These are phyloP conservation scores for Terebella lapidaria DNA, from an alignment of 2,888 invertebrate genomes.

Conservation along the genomic window DNA sequence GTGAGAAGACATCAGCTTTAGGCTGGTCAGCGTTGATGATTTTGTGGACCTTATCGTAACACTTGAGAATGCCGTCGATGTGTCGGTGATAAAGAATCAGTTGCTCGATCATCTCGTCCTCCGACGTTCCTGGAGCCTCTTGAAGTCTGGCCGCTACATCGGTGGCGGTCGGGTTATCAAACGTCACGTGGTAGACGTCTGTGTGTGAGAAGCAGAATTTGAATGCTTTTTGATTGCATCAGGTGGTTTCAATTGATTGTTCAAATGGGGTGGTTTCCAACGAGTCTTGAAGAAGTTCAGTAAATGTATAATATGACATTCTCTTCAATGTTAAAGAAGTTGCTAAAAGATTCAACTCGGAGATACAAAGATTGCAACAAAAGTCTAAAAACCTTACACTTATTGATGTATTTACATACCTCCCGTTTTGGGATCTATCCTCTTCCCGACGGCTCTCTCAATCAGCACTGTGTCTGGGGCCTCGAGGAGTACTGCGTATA, in stretches of 20 bases:
- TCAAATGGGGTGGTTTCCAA: too few relatives aligned
- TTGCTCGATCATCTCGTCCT: conserved; percentile 43
- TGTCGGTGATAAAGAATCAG: conserved; percentile 45
- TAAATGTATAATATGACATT: too few relatives aligned
- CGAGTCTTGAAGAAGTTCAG: too few relatives aligned
- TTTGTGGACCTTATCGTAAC: conserved; percentile 36
- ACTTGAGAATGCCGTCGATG: conserved; percentile 40
- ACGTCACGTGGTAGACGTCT: conserved; percentile 53
- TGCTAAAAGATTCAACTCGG: too few relatives aligned
- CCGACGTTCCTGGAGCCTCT: conserved; percentile 37
- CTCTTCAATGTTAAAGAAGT: too few relatives aligned
- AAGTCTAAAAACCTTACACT: too few relatives aligned
- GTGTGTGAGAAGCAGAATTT: conserved; percentile 1
- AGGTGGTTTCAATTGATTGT: too few relatives aligned
- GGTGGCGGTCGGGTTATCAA: conserved; percentile 46
- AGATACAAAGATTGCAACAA: too few relatives aligned
- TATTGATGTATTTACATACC: too few relatives aligned
- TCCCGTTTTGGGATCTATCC: conserved; percentile 49
- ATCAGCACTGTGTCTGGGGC: conserved; percentile 51
- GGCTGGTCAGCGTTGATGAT: conserved; percentile 53
- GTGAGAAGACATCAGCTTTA: conserved; percentile 51
- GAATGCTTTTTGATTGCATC: too few relatives aligned
- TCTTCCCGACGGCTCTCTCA: conserved; percentile 50
- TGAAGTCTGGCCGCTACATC: conserved; percentile 43
- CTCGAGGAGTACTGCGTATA: conserved; percentile 29